Base-by-base conservation (phyloP, 2,888 invertebrate genomes). In the Allacma fusca region DNA sequence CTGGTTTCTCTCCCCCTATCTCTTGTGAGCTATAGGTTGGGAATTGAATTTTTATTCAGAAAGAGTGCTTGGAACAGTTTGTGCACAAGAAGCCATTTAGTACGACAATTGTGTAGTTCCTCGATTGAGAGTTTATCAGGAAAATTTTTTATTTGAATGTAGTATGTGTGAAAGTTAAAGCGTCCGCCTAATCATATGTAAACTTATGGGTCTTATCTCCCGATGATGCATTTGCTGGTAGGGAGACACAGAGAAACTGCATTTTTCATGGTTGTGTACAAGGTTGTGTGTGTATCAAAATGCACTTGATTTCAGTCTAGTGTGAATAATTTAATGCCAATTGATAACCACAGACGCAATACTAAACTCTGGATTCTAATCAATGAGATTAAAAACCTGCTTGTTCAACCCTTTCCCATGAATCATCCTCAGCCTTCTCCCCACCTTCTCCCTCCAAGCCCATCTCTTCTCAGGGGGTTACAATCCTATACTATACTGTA, bases 341-440 rank as follows among this genome's bases (percentile, higher is more conserved):
- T 13, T 65, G 65, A 64, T 44, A 59, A 23, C 44, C 40, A 24
- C 64, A 34, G 40, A 23, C 26, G 44, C 64, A 74, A 40, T 44
- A 43, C 62, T 28, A 73, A 73, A 28, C 73, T 73, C 57, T 74
- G 69, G 72, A 44, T 16, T 65, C 74, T 74, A 65, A 74, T 74
- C 65, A 65, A 74, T 74, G 26, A 74, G 74, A 74, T 74, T 74
- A 74, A 24, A 67, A 74, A 74, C 74, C 74, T 74, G 74, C 74
- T 74, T 24, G 29, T 24, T 13, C 28, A 40, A 16, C 72, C n/a
- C 62, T 50, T 16, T 62, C n/a, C n/a, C 72, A 72, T 72, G 72
- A 72, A 72, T 72, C 72, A 72, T 62, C 72, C 26, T 28, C 1
- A 23, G 16, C 43, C 50, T 21, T n/a, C 67, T 19, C 28, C 2